A percentile compares a stretch with the other conserved stretches of the same genome.
Evolutionary conservation across 1,140 invertebrate species (phyloP).

Genomic region (Matsumurasca onukii): DNA sequence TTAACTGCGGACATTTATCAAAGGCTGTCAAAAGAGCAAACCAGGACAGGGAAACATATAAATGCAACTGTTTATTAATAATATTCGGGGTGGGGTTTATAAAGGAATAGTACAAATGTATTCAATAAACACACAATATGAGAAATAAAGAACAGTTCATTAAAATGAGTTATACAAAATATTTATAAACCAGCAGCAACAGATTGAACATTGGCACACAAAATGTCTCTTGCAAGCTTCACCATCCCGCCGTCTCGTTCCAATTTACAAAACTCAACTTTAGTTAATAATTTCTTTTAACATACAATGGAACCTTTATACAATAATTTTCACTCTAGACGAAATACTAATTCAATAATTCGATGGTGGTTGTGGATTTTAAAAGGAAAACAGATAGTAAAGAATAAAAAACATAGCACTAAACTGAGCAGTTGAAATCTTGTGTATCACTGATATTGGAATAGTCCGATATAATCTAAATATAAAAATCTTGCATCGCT

Average conservation of each 20-base stretch:
- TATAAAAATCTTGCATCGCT: constrained; percentile 39
- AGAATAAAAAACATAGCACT: constrained; percentile 40
- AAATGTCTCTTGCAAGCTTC: constrained; percentile 29
- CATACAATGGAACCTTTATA: constrained; percentile 27
- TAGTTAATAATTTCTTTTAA: constrained; percentile 9
- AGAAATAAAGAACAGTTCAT: constrained; percentile 14
- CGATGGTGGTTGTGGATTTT: constrained; percentile 30
- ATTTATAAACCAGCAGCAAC: constrained; percentile 26
- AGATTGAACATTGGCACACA: constrained; percentile 38
- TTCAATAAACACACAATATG: constrained; percentile 32
- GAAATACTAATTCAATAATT: constrained; percentile 26
- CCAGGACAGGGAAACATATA: constrained; percentile 37
- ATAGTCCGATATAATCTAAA: constrained; percentile 35
- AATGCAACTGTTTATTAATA: constrained; percentile 41
- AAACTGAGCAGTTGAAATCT: constrained; percentile 42
- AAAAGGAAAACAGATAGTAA: no score
- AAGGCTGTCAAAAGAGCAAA: no score
- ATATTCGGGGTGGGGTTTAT: constrained; percentile 35
- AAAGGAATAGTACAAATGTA: constrained; percentile 33
- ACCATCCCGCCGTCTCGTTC: background rate
- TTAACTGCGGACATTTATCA: no score
- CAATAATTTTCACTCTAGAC: constrained; percentile 31
- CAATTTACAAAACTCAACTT: constrained; percentile 23
- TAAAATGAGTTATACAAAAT: constrained; percentile 31
- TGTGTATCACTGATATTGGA: constrained; percentile 37